Evolutionary conservation across 2,113 vertebrate genomes (phyloP).

Genomic region (Phycodurus eques): DNA sequence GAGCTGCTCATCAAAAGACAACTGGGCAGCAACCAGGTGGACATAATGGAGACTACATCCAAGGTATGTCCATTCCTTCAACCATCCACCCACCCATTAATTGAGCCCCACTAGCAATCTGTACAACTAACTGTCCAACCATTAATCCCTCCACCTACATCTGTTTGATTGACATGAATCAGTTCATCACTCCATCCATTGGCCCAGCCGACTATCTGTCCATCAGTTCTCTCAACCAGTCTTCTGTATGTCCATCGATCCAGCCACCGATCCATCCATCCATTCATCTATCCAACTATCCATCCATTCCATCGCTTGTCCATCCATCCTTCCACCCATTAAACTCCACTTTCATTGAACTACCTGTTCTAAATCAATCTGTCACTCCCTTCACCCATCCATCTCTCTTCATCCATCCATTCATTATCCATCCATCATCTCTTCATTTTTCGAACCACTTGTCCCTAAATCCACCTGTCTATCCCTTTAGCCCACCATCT

Average conservation of each 20-base stretch:
- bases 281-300: neutral
- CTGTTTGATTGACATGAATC: neutral
- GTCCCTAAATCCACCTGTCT: neutral
- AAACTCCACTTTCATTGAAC: neutral
- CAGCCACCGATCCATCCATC: neutral
- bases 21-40: slow-evolving; percentile 85
- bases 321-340: neutral
- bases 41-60: slow-evolving; percentile 80
- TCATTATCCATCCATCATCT: neutral
- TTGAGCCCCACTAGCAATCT: neutral
- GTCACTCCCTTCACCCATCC: neutral
- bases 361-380: too few relatives aligned
- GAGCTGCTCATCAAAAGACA: slow-evolving; percentile 81
- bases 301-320: neutral
- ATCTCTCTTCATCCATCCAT: neutral
- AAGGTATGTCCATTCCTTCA: slow-evolving; percentile 78
- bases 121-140: neutral
- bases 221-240: neutral
- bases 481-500: neutral
- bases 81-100: neutral
- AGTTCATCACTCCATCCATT: neutral
- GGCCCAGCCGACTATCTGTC: neutral
- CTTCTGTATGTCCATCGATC: neutral
- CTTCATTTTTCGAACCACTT: neutral
- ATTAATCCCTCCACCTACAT: neutral